A percentile compares a stretch with the other conserved stretches of the same genome.
Evolutionary conservation across 2,797 vertebrate genomes (phyloP).

Genomic region (Gallinago solitaria): DNA sequence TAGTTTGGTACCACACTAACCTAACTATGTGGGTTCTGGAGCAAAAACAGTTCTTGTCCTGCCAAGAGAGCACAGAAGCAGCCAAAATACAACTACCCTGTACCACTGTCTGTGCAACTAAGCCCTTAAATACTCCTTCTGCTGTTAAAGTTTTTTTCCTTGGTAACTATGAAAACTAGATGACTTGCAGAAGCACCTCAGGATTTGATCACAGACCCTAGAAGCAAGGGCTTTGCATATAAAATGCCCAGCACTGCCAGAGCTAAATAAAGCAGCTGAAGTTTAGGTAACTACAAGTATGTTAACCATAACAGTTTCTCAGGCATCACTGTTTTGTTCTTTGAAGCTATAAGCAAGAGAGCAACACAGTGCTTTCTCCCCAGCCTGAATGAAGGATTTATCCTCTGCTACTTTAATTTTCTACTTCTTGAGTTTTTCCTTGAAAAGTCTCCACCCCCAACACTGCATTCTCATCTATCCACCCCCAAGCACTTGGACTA

Average conservation of each 20-base stretch:
- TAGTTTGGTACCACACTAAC: background rate
- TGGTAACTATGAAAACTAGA: background rate
- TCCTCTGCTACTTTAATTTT: background rate
- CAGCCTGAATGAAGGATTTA: background rate
- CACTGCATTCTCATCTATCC: background rate
- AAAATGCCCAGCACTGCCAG: background rate
- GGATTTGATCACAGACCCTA: background rate
- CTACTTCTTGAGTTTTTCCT: background rate
- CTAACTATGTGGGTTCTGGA: slow-evolving; percentile 43
- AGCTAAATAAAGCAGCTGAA: slow-evolving; percentile 3
- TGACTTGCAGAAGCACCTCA: background rate
- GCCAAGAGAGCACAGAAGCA: slow-evolving; percentile 6
- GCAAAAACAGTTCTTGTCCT: background rate
- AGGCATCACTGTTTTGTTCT: background rate
- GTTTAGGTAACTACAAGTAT: background rate
- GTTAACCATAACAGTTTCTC: background rate
- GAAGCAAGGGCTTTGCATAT: background rate
- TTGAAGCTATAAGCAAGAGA: background rate
- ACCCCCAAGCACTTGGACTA: background rate
- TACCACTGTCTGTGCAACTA: background rate
- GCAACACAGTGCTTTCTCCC: background rate
- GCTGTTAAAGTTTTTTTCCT: background rate
- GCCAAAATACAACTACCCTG: slow-evolving; percentile 36
- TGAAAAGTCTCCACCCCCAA: slow-evolving; percentile 32
- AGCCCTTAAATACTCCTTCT: background rate